phyloP scores from a whole-genome alignment of 2,113 vertebrate genomes.

The Paramormyrops kingsleyae region DNA sequence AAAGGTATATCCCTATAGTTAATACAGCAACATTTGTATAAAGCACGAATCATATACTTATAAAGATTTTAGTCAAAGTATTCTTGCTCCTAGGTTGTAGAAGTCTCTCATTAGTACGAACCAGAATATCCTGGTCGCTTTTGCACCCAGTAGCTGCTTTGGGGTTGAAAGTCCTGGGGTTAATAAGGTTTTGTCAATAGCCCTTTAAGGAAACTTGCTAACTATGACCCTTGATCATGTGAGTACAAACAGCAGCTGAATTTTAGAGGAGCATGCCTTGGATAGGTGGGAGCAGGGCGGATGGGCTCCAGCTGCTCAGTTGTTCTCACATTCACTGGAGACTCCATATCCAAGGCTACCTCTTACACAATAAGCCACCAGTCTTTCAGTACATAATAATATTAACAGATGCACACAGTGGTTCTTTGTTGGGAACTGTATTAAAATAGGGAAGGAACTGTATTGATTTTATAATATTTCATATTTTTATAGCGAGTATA shows the following conservation, averaged over 20 bases:
- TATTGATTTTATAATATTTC: neutral
- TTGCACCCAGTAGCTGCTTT: neutral
- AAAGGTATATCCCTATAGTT: neutral
- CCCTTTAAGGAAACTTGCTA: slow-evolving; percentile 2
- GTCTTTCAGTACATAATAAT: neutral
- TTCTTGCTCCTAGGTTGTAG: neutral
- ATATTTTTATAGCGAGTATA: neutral
- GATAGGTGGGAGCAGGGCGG: neutral
- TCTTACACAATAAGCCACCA: neutral
- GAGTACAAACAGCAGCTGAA: neutral
- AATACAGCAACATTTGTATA: neutral
- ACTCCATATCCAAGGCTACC: neutral
- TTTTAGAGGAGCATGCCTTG: neutral
- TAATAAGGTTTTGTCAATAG: slow-evolving; percentile 9
- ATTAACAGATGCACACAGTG: neutral
- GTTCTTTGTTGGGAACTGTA: neutral
- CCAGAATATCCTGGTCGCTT: neutral
- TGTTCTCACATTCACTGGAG: neutral
- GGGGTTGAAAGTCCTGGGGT: slow-evolving; percentile 10
- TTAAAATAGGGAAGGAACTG: neutral
- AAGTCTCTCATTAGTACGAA: neutral
- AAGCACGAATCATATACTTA: neutral
- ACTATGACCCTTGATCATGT: neutral
- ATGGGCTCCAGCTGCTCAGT: neutral
- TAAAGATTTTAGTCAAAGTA: neutral